Evolutionary conservation across 1,140 invertebrate genomes (phyloP).

Genomic region (Lasaia peninsularis): DNA sequence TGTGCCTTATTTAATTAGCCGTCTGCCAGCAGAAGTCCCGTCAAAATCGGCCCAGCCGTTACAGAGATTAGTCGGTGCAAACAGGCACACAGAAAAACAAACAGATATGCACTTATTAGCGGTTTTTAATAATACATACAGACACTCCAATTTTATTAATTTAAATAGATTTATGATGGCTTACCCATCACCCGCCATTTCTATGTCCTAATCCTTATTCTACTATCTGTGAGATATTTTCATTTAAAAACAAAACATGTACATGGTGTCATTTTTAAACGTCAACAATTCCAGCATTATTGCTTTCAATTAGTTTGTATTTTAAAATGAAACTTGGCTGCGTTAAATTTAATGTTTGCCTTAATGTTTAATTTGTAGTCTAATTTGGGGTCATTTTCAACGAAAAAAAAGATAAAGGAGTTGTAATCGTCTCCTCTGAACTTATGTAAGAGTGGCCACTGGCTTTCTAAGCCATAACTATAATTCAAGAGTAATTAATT

Average conservation of each 20-base stretch:
- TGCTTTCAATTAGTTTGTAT: conserved; percentile 8
- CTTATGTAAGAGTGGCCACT: neutral
- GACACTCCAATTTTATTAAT: no score
- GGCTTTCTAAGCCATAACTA: neutral
- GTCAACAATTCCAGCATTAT: conserved; percentile 14
- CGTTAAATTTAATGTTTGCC: conserved; percentile 7
- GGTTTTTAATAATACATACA: no score
- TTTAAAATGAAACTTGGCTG: conserved; percentile 1
- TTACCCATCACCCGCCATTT: neutral
- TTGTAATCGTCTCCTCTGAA: neutral
- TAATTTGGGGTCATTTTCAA: neutral
- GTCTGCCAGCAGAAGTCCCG: no score
- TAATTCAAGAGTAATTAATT: no score
- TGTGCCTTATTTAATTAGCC: no score
- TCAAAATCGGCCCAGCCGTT: no score
- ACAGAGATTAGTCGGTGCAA: no score
- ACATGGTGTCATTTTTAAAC: conserved; percentile 19
- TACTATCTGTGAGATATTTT: conserved; percentile 7
- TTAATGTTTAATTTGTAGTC: conserved; percentile 3
- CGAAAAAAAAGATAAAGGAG: neutral
- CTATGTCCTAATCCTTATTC: neutral
- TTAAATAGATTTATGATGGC: no score
- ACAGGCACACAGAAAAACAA: no score
- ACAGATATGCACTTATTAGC: no score
- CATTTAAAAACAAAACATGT: conserved; percentile 18